Evolutionary conservation across 2,888 invertebrate genomes (phyloP), one percentile per base, ranked within the genome.

Genomic region (Scaptomyza parva): DNA sequence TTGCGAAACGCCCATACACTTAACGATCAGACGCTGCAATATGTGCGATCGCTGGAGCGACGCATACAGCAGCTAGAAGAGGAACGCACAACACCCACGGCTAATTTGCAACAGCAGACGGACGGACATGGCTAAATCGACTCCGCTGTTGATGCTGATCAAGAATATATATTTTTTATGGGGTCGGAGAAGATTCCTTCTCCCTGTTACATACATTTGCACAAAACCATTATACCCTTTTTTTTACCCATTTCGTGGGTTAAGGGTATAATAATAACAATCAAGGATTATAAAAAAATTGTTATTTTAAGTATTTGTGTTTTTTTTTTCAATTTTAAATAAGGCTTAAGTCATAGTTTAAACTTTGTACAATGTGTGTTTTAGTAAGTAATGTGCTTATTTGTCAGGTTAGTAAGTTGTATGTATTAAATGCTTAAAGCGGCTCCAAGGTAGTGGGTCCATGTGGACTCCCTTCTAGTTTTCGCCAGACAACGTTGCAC

Each of bases 401-500:
- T 54, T 35, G 65, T 67, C 61, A 65, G 70, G 58, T 71, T 69
- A n/a, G 47, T 47, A 39, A 44, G 24, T 39, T 60, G 35, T 59
- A 18, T 44, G 20, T 67, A 37, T 41, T 45, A 61, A 65, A 58
- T 62, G 74, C 66, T 78, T 90, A 90, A 66, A 91, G 84, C 55
- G 89, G 89, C 58, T 90, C 90, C 48, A 91, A 68, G 26, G 89
- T 76, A 35, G 80, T 76, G 9, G 92, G 89, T 14, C 82, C 86
- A 44, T 95, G 94, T n/a, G 96, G 96, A 43, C 94, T 96, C 83
- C 97, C 96, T 91, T 97, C 97, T 55, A 97, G 92, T 92, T 97
- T 97, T 70, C 97, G 94, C 97, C 97, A 97, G 40, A 97, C 97
- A 50, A 97, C 97, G 92, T 98, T 98, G 92, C 98, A 98, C 98